Percentiles rank a stretch among this genome's conserved stretches.
These are phyloP conservation scores for Malurus splendens DNA, from an alignment of 2,797 vertebrate species.

Conservation along the genomic window DNA sequence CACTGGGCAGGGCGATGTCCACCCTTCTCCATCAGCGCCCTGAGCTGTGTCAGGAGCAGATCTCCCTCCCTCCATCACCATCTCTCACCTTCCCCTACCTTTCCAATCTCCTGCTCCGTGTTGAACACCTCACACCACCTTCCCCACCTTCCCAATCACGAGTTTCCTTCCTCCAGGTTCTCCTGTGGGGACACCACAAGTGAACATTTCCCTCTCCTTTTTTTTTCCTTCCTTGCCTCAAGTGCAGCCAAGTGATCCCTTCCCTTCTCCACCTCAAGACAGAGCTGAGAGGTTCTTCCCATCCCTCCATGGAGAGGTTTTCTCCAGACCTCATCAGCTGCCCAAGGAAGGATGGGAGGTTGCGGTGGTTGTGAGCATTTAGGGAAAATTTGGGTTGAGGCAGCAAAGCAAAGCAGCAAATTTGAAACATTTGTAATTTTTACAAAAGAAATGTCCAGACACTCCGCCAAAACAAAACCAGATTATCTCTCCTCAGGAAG, in stretches of 20 bases:
- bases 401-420: background rate
- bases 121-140: background rate
- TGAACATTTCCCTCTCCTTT: background rate
- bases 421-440: background rate
- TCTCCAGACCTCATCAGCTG: background rate
- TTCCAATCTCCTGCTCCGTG: background rate
- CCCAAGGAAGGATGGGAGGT: accelerated
- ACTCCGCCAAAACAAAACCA: background rate
- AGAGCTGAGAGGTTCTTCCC: background rate
- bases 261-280: background rate
- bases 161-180: background rate
- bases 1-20: background rate
- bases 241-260: no score
- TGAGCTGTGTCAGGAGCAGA: accelerated
- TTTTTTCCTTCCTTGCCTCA: background rate
- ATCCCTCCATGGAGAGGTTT: accelerated
- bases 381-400: background rate
- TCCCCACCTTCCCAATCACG: background rate
- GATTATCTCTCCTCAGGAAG: background rate
- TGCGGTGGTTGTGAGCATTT: accelerated
- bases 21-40: background rate
- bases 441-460: background rate
- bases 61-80: background rate
- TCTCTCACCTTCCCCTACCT: background rate
- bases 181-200: background rate